A percentile compares a stretch with the other conserved stretches of the same genome.
These are phyloP conservation scores for Platerodrilus igneus DNA, from an alignment of 2,888 invertebrate genomes.

Conservation along the genomic window DNA sequence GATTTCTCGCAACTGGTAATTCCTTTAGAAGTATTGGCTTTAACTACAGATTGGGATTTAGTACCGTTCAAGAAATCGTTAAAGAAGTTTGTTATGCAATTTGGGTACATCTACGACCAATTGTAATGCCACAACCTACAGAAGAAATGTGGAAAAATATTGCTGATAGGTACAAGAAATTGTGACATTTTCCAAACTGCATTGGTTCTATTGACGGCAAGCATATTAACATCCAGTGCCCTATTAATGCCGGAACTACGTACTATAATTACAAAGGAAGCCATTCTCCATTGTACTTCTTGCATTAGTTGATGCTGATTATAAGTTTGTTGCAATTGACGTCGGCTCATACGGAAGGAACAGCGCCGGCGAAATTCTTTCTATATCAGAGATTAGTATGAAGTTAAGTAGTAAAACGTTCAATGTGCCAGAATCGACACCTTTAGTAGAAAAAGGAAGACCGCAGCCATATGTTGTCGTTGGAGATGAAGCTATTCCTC, in stretches of 20 bases:
- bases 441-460: constrained; percentile 6
- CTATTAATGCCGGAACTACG: constrained; percentile 20
- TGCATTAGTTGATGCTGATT: constrained; percentile 3
- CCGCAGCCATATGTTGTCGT: constrained; percentile 10
- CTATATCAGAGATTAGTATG: too few relatives aligned
- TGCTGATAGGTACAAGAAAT: constrained; percentile 19
- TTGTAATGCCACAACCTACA: constrained; percentile 29
- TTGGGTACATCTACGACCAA: constrained; percentile 27
- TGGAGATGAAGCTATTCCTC: constrained; percentile 13
- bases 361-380: constrained; percentile 1
- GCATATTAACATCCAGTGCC: constrained; percentile 17
- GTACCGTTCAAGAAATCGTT: constrained; percentile 30
- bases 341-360: too few relatives aligned
- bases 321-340: too few relatives aligned
- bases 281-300: constrained; percentile 21
- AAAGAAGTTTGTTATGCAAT: too few relatives aligned
- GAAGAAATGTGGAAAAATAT: constrained; percentile 23
- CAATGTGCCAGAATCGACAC: constrained; percentile 6
- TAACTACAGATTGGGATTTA: constrained; percentile 31
- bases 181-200: constrained; percentile 26
- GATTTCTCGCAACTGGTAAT: too few relatives aligned
- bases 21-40: constrained; percentile 13
- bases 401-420: constrained; percentile 9
- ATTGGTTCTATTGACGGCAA: constrained; percentile 14
- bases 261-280: constrained; percentile 18